phyloP scores from a whole-genome alignment of 2,113 vertebrate genomes.

The Struthidea cinerea region DNA sequence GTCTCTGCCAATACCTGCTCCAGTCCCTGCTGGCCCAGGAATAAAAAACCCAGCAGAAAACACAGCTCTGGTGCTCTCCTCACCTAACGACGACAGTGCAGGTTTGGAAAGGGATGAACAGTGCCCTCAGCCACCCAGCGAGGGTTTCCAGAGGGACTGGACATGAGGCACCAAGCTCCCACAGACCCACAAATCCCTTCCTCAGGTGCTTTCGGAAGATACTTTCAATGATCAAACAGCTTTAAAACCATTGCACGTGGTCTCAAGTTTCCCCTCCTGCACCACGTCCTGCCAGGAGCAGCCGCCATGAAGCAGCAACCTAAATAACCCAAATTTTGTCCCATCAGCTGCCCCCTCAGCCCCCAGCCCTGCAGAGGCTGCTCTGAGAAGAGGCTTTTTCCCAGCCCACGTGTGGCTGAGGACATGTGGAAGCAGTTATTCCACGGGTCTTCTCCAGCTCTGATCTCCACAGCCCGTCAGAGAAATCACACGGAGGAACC shows the following conservation, averaged over 20 bases:
- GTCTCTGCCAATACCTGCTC: not conserved
- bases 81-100: not conserved
- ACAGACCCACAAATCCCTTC: not conserved
- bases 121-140: rapidly evolving
- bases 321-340: not conserved
- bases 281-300: not conserved
- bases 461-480: not conserved
- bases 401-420: not conserved
- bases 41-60: not conserved
- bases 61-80: not conserved
- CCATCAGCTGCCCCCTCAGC: not conserved
- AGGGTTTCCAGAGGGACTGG: not conserved
- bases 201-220: not conserved
- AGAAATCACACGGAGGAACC: not conserved
- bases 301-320: not conserved
- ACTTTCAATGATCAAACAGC: not conserved
- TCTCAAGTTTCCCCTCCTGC: not conserved
- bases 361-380: not conserved
- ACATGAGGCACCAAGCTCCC: not conserved
- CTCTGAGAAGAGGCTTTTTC: not conserved
- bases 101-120: not conserved
- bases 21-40: not conserved
- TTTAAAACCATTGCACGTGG: not conserved
- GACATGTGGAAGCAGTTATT: not conserved
- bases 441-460: not conserved